phyloP scores from a whole-genome alignment of 2,113 vertebrate genomes.

The Isichthys henryi region DNA sequence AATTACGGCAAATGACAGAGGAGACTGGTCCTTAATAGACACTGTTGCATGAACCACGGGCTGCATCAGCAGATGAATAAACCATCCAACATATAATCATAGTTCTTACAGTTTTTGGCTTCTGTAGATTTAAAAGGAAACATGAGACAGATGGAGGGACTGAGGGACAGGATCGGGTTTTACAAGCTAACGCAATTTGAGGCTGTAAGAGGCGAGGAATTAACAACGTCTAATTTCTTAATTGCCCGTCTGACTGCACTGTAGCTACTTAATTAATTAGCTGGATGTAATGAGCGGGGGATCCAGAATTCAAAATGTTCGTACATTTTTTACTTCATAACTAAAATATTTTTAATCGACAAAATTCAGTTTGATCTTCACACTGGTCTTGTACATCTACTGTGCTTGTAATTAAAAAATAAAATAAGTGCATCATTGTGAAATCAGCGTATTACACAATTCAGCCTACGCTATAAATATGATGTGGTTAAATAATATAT shows the following conservation, averaged over 20 bases:
- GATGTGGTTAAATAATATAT: too few relatives aligned
- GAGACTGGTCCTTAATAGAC: conserved; percentile 64
- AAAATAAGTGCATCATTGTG: neutral
- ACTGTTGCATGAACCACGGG: conserved; percentile 40
- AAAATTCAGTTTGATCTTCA: neutral
- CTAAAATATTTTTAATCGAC: neutral
- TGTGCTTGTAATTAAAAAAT: neutral
- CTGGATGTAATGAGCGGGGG: neutral
- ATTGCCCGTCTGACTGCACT: neutral
- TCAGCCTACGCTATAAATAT: neutral
- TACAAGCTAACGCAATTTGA: conserved; percentile 61
- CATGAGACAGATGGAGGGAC: conserved; percentile 7
- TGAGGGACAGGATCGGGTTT: conserved; percentile 34
- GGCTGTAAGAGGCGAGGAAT: conserved; percentile 39
- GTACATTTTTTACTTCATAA: neutral
- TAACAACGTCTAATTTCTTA: conserved; percentile 21
- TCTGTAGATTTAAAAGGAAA: conserved; percentile 49
- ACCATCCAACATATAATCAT: conserved; percentile 69
- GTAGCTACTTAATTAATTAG: conserved; percentile 3
- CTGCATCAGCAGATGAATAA: conserved; percentile 61
- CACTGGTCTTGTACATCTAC: neutral
- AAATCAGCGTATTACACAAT: neutral
- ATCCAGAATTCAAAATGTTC: neutral
- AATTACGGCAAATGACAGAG: conserved; percentile 62
- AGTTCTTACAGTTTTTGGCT: conserved; percentile 62